A percentile compares a stretch with the other conserved stretches of the same genome.
phyloP scores from a whole-genome alignment of 2,113 vertebrate genomes.

The Tragelaphus strepsiceros region DNA sequence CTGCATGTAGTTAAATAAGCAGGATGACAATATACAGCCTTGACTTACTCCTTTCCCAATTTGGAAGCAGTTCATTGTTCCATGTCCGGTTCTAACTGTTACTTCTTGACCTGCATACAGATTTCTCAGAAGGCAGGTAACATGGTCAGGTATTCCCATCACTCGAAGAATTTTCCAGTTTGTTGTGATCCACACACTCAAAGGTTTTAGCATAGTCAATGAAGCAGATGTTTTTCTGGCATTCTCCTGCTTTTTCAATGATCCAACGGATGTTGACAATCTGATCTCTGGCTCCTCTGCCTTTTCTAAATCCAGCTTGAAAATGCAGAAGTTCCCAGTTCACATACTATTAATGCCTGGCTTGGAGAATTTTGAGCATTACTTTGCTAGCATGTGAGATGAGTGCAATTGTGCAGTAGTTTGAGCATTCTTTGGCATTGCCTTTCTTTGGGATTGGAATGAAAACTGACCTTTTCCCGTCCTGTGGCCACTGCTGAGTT shows the following conservation, averaged over 20 bases:
- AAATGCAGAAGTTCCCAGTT: neutral
- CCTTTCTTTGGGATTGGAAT: neutral
- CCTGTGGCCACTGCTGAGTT: neutral
- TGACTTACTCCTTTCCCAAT: neutral
- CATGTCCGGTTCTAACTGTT: neutral
- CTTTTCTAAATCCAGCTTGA: neutral
- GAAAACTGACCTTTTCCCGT: neutral
- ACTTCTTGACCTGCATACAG: neutral
- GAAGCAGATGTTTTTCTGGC: neutral
- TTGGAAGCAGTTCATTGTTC: neutral
- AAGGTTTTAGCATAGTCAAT: neutral
- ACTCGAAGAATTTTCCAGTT: neutral
- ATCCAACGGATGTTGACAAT: neutral
- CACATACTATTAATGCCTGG: neutral
- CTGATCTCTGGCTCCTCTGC: neutral
- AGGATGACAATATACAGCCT: neutral
- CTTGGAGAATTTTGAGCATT: neutral
- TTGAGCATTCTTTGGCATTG: neutral
- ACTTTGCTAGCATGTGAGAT: neutral
- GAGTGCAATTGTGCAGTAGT: neutral
- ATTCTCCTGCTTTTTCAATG: neutral
- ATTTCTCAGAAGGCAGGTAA: neutral
- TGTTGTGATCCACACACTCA: neutral
- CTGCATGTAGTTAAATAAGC: neutral
- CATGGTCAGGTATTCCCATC: neutral